Conservation (phyloP, 2,113 vertebrate genomes). For the Plecotus auritus region DNA sequence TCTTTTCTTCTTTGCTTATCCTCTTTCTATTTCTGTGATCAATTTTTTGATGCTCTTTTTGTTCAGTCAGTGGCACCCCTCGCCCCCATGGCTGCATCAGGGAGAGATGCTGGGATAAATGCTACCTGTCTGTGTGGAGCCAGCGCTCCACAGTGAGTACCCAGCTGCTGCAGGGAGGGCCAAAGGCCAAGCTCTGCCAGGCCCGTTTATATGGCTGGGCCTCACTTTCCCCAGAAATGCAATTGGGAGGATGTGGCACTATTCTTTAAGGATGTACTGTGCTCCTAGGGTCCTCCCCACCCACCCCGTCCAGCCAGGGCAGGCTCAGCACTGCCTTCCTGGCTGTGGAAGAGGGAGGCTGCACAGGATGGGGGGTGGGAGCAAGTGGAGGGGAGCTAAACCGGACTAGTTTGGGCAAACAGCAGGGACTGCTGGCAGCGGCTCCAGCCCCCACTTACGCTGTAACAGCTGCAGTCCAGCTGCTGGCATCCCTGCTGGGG, state of each 20-base stretch:
- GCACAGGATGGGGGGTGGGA: background rate
- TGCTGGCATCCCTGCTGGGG: constrained; percentile 89
- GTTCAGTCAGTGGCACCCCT: background rate
- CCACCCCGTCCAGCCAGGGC: background rate
- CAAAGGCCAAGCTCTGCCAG: background rate
- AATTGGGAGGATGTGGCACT: background rate
- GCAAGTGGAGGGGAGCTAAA: constrained; percentile 16
- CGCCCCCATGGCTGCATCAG: fast-evolving
- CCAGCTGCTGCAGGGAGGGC: background rate
- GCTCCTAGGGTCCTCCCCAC: background rate
- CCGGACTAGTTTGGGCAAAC: constrained; percentile 57
- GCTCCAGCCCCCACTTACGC: constrained; percentile 73
- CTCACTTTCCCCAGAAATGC: constrained; percentile 26
- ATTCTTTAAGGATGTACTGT: background rate
- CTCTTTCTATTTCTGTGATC: background rate
- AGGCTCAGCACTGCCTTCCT: background rate
- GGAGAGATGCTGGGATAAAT: background rate
- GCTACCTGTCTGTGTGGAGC: background rate
- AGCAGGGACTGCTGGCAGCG: constrained; percentile 61
- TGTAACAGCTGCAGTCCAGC: constrained; percentile 95
- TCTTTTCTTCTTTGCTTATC: background rate
- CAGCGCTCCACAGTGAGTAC: fast-evolving
- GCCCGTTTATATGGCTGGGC: background rate
- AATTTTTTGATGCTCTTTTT: background rate
- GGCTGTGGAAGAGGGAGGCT: background rate